phyloP scores from a whole-genome alignment of 2,888 invertebrate genomes.

The Conomelus anceps region DNA sequence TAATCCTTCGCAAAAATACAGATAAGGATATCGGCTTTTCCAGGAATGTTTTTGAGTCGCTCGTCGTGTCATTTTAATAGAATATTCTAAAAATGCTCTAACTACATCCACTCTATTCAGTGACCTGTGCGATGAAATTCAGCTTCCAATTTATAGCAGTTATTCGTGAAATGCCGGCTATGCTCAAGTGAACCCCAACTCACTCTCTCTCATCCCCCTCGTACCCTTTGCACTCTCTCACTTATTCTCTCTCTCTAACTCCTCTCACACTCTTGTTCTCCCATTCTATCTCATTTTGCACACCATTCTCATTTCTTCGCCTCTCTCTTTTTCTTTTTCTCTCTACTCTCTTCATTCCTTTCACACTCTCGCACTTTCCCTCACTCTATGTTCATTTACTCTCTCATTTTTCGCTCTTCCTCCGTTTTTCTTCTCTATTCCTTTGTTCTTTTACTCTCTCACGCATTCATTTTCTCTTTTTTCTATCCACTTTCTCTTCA shows the following conservation, averaged over 20 bases:
- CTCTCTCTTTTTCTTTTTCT: not conserved
- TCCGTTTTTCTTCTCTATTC: not conserved
- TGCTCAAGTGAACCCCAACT: too few relatives aligned
- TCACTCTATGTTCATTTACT: not conserved
- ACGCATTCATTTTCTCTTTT: not conserved
- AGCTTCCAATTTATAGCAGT: not conserved
- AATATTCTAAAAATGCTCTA: not conserved
- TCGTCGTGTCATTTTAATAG: not conserved
- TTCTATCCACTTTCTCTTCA: not conserved
- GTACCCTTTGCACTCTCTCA: too few relatives aligned
- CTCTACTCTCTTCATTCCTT: not conserved
- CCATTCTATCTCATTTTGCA: not conserved
- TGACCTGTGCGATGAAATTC: not conserved
- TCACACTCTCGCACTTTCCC: not conserved
- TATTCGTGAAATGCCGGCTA: not conserved
- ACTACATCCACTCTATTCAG: not conserved
- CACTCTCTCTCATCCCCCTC: too few relatives aligned
- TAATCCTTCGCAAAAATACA: not conserved
- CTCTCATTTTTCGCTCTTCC: not conserved
- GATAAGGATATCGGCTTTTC: not conserved
- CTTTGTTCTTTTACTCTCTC: not conserved
- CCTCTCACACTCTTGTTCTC: too few relatives aligned
- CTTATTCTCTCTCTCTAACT: too few relatives aligned
- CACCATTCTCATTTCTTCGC: not conserved
- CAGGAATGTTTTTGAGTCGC: not conserved